Evolutionary conservation across 2,113 vertebrate genomes (phyloP).

Genomic region (Mobula birostris): DNA sequence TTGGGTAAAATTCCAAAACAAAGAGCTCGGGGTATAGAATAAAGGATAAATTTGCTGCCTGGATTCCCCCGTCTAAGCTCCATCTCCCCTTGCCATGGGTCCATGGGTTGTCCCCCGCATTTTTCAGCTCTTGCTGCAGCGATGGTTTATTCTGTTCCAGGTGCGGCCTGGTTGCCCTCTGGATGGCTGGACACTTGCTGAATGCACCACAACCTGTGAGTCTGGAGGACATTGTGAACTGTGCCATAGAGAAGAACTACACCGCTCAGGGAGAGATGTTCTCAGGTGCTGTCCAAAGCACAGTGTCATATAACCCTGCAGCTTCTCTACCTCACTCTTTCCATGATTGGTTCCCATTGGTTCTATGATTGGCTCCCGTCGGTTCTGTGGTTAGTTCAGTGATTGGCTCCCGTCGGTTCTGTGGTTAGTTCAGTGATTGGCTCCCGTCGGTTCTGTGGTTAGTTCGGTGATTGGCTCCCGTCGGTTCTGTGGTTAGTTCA

Average conservation of each 20-base stretch:
- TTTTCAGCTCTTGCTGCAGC: neutral
- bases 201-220: conserved; percentile 43
- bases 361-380: too few relatives aligned
- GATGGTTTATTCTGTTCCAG: conserved; percentile 46
- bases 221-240: conserved; percentile 60
- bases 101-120: neutral
- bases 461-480: too few relatives aligned
- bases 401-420: too few relatives aligned
- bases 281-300: conserved; percentile 58
- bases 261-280: conserved; percentile 83
- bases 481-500: too few relatives aligned
- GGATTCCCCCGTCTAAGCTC: neutral
- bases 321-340: too few relatives aligned
- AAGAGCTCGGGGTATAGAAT: neutral
- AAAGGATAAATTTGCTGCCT: neutral
- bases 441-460: too few relatives aligned
- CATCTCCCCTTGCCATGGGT: too few relatives aligned
- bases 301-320: neutral
- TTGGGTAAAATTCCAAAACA: neutral
- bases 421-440: too few relatives aligned
- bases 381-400: too few relatives aligned
- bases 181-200: conserved; percentile 69
- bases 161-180: conserved; percentile 81
- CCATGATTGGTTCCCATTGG: too few relatives aligned
- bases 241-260: conserved; percentile 62